Base-by-base conservation (phyloP, 1,140 invertebrate genomes). In the Prorops nasuta region DNA sequence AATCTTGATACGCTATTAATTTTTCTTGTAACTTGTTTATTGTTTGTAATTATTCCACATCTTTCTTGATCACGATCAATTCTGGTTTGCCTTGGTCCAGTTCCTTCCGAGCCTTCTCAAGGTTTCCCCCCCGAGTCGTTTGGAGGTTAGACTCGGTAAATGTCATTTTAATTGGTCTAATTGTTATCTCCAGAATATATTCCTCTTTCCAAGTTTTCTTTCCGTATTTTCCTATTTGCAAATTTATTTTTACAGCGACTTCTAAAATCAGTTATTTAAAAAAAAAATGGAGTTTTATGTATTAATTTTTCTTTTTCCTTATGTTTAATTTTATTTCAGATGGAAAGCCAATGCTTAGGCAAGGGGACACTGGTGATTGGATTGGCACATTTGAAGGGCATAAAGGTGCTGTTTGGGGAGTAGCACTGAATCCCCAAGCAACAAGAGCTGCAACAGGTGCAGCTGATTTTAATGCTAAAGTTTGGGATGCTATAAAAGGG, bases 341-440 rank as follows among this genome's bases (percentile, higher is more conserved):
- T 96, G 95, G 96, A 43, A 96, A 95, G 69, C 95, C 96, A 20
- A 98, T 98, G 94, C 79, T 98, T 49, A 83, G 96, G 38, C 93
- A 98, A 79, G 96, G 96, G 42, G 95, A 98, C 67, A 98, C 96
- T 39, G 96, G 96, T 34, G 96, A 98, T 78, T 98, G 96, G 96
- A 95, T 98, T 67, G 96, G 96, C 53, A 98, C 95, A 32, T 98
- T 98, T 76, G 92, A 96, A 78, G 96, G 96, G 14, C 96, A 98
- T 71, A 98, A 98, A 79, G 96, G 96, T 52, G 96, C 96, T 55
- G 95, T 98, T 20, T 98, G 95, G 95, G 94, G 95, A 60, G 95
- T 97, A 51, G 92, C 93, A 38, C 80, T 98, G 49, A 96, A 96
- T 78, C 80, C 82, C 58, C 86, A 94, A 66, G 94, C 93, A 10